phyloP scores from a whole-genome alignment of 2,797 vertebrate species.

The Mallotus villosus region DNA sequence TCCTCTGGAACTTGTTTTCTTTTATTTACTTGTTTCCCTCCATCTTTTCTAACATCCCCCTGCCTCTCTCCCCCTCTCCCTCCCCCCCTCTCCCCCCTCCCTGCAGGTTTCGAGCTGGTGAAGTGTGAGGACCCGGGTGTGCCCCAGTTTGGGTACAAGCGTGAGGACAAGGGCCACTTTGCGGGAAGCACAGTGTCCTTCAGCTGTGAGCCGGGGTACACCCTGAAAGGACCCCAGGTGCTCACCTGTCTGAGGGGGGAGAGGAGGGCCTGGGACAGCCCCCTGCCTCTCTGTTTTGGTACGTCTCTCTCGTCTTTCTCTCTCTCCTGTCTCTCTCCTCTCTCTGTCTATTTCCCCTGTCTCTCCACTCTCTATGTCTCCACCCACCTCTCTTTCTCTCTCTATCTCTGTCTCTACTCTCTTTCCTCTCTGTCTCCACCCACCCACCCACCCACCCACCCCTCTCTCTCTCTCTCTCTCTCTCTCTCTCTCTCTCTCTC shows the following conservation, averaged over 20 bases:
- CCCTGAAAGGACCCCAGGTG: slow-evolving; percentile 80
- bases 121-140: slow-evolving; percentile 95
- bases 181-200: slow-evolving; percentile 93
- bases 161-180: slow-evolving; percentile 92
- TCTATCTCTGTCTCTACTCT: too few relatives aligned
- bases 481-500: too few relatives aligned
- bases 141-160: slow-evolving; percentile 93
- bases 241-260: slow-evolving; percentile 92
- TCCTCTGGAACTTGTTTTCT: too few relatives aligned
- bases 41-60: background rate
- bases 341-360: too few relatives aligned
- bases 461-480: too few relatives aligned
- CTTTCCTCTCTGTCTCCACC: too few relatives aligned
- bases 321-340: too few relatives aligned
- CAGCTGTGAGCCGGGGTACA: slow-evolving; percentile 92
- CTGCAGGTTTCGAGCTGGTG: slow-evolving; percentile 93
- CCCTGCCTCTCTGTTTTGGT: slow-evolving; percentile 92
- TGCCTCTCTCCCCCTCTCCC: background rate
- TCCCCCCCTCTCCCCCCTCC: background rate
- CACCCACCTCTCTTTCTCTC: too few relatives aligned
- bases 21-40: background rate
- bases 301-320: slow-evolving; percentile 50
- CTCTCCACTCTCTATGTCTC: too few relatives aligned
- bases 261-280: slow-evolving; percentile 91
- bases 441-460: too few relatives aligned